A percentile compares a stretch with the other conserved stretches of the same genome.
phyloP scores from a whole-genome alignment of 2,888 invertebrate species.

The Yponomeuta evonymella region DNA sequence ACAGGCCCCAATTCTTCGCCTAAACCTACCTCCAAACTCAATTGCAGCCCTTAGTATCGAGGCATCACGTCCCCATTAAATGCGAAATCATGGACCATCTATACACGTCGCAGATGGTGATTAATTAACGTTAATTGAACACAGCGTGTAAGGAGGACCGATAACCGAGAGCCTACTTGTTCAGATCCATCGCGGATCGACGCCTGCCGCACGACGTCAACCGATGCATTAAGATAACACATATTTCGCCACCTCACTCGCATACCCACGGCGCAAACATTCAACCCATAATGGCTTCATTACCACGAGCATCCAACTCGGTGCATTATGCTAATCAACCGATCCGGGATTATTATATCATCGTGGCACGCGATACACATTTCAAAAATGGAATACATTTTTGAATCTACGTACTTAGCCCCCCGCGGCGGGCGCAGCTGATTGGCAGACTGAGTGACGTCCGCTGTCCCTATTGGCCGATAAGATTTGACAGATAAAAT shows the following conservation, averaged over 20 bases:
- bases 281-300: conserved; percentile 49
- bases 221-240: conserved; percentile 60
- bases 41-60: neutral
- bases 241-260: conserved; percentile 51
- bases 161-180: conserved; percentile 16
- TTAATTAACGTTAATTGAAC: conserved; percentile 25
- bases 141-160: conserved; percentile 16
- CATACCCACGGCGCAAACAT: neutral
- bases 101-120: conserved; percentile 20
- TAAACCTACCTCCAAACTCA: neutral
- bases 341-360: conserved; percentile 43
- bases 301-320: conserved; percentile 32
- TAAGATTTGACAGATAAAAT: conserved; percentile 70
- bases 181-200: conserved; percentile 21
- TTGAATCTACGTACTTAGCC: conserved; percentile 41
- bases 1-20: neutral
- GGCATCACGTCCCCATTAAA: neutral
- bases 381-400: conserved; percentile 33
- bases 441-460: conserved; percentile 74
- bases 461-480: conserved; percentile 72
- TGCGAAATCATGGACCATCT: conserved; percentile 9
- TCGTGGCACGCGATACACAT: conserved; percentile 60
- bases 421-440: conserved; percentile 63
- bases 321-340: conserved; percentile 49
- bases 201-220: conserved; percentile 43